Percentiles rank a stretch among this genome's conserved stretches.
Conservation (phyloP, 2,888 invertebrate genomes). For the Pyralis farinalis region DNA sequence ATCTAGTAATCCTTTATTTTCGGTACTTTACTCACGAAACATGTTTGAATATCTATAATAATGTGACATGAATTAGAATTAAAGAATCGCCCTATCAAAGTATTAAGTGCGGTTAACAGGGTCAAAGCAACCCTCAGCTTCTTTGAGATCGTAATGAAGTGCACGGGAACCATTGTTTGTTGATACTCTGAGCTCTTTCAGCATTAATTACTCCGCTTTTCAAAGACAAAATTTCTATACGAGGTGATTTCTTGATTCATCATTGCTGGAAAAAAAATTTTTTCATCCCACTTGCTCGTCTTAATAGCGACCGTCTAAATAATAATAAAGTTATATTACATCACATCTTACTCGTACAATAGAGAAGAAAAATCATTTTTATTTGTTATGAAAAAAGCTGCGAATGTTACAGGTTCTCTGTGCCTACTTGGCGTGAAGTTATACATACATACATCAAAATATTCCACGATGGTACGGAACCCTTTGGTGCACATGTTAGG, state of each 20-base stretch:
- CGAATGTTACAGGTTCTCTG: too few species aligned
- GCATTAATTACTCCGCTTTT: constrained; percentile 6
- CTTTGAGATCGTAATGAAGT: background rate
- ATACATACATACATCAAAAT: too few species aligned
- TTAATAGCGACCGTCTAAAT: too few species aligned
- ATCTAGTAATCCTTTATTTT: too few species aligned
- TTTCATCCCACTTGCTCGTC: too few species aligned
- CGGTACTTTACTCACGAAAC: background rate
- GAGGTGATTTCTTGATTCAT: background rate
- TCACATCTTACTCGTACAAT: too few species aligned
- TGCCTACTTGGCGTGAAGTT: too few species aligned
- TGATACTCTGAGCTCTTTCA: constrained; percentile 1
- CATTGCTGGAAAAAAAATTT: background rate
- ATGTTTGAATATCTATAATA: background rate
- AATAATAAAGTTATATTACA: too few species aligned
- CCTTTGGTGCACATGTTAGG: too few species aligned
- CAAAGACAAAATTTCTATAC: constrained; percentile 3
- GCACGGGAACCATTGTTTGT: constrained; percentile 4
- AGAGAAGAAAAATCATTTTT: too few species aligned
- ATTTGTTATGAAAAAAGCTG: too few species aligned
- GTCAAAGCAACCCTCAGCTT: constrained; percentile 2
- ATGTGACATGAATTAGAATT: constrained; percentile 7
- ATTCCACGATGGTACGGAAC: too few species aligned
- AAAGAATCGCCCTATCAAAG: constrained; percentile 3
- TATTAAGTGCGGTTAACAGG: constrained; percentile 5